Evolutionary conservation across 2,888 invertebrate species (phyloP), one percentile per base, ranked within the genome.

Genomic region (Caenorhabditis wallacei): DNA sequence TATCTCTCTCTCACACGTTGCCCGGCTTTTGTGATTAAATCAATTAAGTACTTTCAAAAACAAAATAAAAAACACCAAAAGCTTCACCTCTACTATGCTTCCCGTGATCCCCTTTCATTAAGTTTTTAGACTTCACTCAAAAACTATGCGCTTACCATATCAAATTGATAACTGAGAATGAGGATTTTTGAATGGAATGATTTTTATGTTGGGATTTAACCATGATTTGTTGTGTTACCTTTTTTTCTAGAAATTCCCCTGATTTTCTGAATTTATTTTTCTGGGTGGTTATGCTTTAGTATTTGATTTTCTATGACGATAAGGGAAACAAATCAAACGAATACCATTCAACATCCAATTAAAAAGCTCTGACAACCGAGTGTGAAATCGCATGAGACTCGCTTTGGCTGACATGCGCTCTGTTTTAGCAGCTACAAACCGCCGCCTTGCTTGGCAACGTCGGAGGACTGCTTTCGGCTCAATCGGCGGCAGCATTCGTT

Each of bases 361-460:
- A 30, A 30, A 30, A 30, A 30, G 8, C 20, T 26, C 30, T 5
- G 68, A 53, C 30, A 53, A 68, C 69, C 57, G 51, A 61, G 57
- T 79, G 70, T 71, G 48, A 70, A 46, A 71, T 79, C 79, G 79
- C 79, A 79, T 79, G 79, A 79, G 70, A 78, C 78, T 84, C 82
- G 85, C 85, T 86, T 85, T 83, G 84, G 86, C 86, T 86, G 86
- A 84, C 81, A 88, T 74, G 90, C 90, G 61, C 86, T 88, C 66
- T 85, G 88, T 80, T 89, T 87, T 85, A 88, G 81, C 89, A 88
- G 83, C 89, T 88, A 68, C 89, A 89, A 83, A 69, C 83, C 18
- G 86, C 88, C 81, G 84, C 85, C 78, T 70, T 85, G 79, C 85
- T 85, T 54, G 84, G 85, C 68, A 84, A 80, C 75, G 63, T 76